Evolutionary conservation across 2,888 invertebrate species (phyloP).

Genomic region (Aquatica leii): DNA sequence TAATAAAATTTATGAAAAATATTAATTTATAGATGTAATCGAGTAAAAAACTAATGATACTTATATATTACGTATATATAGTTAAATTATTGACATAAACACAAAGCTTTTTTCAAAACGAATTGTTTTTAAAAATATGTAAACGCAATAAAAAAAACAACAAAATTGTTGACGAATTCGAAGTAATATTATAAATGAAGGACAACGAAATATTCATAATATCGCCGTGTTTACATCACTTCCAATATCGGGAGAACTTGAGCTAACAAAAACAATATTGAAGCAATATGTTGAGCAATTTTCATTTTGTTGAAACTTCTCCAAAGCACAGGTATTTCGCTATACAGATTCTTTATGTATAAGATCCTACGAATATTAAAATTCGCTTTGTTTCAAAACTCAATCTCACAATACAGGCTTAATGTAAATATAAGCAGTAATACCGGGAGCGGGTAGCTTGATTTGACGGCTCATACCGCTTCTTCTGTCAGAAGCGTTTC

Average conservation of each 20-base stretch:
- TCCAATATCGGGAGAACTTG: conserved; percentile 32
- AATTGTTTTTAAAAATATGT: too few relatives aligned
- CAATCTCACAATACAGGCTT: conserved; percentile 58
- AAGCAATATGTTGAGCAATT: conserved; percentile 37
- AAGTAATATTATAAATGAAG: conserved; percentile 19
- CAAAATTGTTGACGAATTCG: too few relatives aligned
- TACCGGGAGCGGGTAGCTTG: conserved; percentile 49
- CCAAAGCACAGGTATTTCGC: conserved; percentile 50
- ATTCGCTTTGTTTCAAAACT: conserved; percentile 60
- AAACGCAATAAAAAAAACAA: too few relatives aligned
- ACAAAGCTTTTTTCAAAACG: too few relatives aligned
- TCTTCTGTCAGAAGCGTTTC: conserved; percentile 51
- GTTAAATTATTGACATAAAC: too few relatives aligned
- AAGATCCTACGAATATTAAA: conserved; percentile 57
- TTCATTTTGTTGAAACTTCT: conserved; percentile 33
- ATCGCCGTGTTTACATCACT: conserved; percentile 33
- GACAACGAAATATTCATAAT: conserved; percentile 23
- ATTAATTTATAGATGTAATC: too few relatives aligned
- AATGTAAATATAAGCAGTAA: conserved; percentile 59
- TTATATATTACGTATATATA: too few relatives aligned
- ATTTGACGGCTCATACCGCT: conserved; percentile 56
- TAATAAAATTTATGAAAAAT: too few relatives aligned
- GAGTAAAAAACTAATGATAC: too few relatives aligned
- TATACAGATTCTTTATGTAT: conserved; percentile 54
- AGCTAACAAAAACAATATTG: conserved; percentile 36